A percentile compares a stretch with the other conserved stretches of the same genome.
Evolutionary conservation across 2,888 invertebrate genomes (phyloP).

Genomic region (Epinotia demarniana): DNA sequence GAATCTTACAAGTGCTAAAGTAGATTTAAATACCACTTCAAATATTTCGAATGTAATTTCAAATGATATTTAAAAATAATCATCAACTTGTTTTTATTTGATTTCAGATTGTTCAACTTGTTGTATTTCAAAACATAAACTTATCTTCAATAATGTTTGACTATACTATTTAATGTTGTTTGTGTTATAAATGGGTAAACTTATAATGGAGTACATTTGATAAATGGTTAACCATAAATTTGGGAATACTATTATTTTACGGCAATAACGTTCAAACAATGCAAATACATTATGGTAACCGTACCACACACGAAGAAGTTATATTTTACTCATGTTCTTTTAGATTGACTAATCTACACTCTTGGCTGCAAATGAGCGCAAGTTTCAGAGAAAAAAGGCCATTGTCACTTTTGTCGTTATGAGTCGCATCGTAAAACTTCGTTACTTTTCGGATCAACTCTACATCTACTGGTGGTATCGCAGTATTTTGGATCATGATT

Average conservation of each 20-base stretch:
- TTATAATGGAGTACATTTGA: slow-evolving; percentile 9
- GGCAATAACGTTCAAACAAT: not conserved
- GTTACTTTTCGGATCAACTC: not conserved
- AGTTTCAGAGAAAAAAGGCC: not conserved
- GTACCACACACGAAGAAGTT: not conserved
- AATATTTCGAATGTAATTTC: slow-evolving; percentile 50
- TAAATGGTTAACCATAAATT: slow-evolving; percentile 8
- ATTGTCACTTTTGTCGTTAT: not conserved
- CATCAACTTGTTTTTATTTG: slow-evolving; percentile 3
- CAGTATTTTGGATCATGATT: not conserved
- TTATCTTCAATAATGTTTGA: slow-evolving; percentile 2
- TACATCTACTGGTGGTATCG: not conserved
- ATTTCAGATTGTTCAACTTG: slow-evolving; percentile 19
- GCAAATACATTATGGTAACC: not conserved
- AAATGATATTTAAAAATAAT: slow-evolving; percentile 48
- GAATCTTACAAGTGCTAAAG: slow-evolving; percentile 7
- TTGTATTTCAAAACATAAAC: slow-evolving; percentile 20
- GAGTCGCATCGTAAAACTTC: not conserved
- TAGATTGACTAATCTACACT: not conserved
- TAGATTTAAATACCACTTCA: slow-evolving; percentile 12
- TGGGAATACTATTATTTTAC: not conserved
- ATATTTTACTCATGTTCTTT: not conserved
- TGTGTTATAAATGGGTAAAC: slow-evolving; percentile 11
- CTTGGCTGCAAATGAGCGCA: not conserved
- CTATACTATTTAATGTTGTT: slow-evolving; percentile 19